Percentiles rank a stretch among this genome's conserved stretches.
Evolutionary conservation across 2,113 vertebrate species (phyloP).

Genomic region (Forbesichthys agassizii): DNA sequence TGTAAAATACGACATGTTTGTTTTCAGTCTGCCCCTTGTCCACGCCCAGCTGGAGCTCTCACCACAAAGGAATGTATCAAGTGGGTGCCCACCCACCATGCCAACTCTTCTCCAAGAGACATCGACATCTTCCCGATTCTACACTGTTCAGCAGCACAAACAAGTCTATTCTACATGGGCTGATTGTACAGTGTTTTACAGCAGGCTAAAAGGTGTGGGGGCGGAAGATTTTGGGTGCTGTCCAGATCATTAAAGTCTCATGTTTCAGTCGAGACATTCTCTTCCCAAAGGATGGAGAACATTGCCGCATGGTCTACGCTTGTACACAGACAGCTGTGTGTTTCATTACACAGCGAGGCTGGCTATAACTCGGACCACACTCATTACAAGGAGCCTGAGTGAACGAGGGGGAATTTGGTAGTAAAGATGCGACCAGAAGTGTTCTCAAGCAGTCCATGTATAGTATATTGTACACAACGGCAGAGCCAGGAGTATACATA

Average conservation of each 20-base stretch:
- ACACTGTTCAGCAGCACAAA: constrained; percentile 47
- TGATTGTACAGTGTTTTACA: constrained; percentile 49
- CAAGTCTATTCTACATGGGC: constrained; percentile 46
- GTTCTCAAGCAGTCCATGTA: constrained; percentile 32
- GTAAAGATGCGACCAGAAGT: constrained; percentile 53
- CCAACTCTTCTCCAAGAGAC: constrained; percentile 47
- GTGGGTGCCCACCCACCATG: constrained; percentile 46
- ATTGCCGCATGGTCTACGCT: constrained; percentile 34
- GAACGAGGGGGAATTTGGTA: constrained; percentile 61
- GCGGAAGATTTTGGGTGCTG: constrained; percentile 45
- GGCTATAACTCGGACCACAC: constrained; percentile 64
- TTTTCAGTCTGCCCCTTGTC: constrained; percentile 38
- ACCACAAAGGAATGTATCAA: constrained; percentile 57
- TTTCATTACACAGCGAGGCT: constrained; percentile 28
- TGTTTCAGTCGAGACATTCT: constrained; percentile 64
- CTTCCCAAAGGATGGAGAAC: constrained; percentile 34
- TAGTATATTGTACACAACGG: constrained; percentile 4
- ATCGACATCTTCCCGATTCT: constrained; percentile 22
- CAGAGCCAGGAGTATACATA: neutral
- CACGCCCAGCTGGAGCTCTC: neutral
- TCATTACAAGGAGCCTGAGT: constrained; percentile 55
- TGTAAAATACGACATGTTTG: constrained; percentile 25
- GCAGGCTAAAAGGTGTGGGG: constrained; percentile 42
- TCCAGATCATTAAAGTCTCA: constrained; percentile 70
- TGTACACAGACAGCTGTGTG: constrained; percentile 14